These are phyloP conservation scores for Pempheris klunzingeri DNA, from an alignment of 2,797 vertebrate species.

Conservation along the genomic window DNA sequence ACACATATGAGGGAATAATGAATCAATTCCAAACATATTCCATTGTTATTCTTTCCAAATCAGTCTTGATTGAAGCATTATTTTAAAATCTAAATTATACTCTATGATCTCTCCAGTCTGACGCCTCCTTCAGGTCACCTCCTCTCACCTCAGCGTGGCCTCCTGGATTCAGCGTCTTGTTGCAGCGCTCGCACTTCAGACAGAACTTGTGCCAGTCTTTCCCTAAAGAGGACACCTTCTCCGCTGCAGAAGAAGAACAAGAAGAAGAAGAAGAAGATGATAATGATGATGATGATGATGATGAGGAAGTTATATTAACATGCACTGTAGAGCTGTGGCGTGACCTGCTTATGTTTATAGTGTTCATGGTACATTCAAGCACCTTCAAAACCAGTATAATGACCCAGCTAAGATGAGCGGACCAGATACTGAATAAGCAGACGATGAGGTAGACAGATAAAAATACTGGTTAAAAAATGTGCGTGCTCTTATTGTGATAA, in stretches of 20 bases:
- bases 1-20: too few relatives aligned
- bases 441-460: not conserved
- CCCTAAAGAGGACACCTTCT: conserved; percentile 85
- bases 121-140: not conserved
- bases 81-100: not conserved
- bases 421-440: too few relatives aligned
- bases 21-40: not conserved
- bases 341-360: not conserved
- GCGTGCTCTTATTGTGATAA: not conserved
- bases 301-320: not conserved
- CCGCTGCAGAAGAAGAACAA: conserved; percentile 68
- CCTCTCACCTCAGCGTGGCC: conserved; percentile 83
- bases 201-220: conserved; percentile 88
- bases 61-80: not conserved
- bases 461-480: not conserved
- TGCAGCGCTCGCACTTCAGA: conserved; percentile 86
- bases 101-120: not conserved
- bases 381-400: not conserved
- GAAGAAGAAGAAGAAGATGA: not conserved
- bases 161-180: conserved; percentile 83
- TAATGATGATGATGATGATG: too few relatives aligned
- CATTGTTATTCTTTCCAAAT: not conserved
- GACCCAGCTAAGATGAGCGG: not conserved
- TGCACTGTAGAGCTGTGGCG: not conserved
- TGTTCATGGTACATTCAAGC: not conserved